These are phyloP conservation scores for Silurus aristotelis DNA, from an alignment of 2,797 vertebrate genomes.

Conservation along the genomic window DNA sequence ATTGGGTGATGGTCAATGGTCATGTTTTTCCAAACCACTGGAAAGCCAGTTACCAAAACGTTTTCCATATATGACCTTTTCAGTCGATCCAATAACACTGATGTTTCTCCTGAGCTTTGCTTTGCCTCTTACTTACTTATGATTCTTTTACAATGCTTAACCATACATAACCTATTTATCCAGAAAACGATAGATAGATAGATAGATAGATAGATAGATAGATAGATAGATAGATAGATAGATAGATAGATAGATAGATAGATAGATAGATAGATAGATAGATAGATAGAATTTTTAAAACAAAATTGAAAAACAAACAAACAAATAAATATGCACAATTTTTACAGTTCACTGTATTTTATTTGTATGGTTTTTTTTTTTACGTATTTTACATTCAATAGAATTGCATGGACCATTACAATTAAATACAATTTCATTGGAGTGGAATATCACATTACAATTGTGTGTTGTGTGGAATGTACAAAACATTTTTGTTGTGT, in stretches of 20 bases:
- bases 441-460: neutral
- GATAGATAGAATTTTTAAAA: neutral
- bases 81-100: no score
- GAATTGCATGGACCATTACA: neutral
- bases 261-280: no score
- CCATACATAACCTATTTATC: no score
- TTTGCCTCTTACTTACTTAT: no score
- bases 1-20: constrained; percentile 59
- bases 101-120: no score
- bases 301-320: neutral
- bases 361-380: neutral
- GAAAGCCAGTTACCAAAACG: neutral
- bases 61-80: no score
- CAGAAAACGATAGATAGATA: no score
- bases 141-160: no score
- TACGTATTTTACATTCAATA: neutral
- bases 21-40: constrained; percentile 54
- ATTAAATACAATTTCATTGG: neutral
- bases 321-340: neutral
- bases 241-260: neutral
- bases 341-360: neutral
- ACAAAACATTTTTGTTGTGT: neutral
- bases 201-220: no score
- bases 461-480: neutral
- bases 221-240: no score